A percentile compares a stretch with the other conserved stretches of the same genome.
Conservation (phyloP, 1,140 invertebrate genomes). For the Nasonia vitripennis region DNA sequence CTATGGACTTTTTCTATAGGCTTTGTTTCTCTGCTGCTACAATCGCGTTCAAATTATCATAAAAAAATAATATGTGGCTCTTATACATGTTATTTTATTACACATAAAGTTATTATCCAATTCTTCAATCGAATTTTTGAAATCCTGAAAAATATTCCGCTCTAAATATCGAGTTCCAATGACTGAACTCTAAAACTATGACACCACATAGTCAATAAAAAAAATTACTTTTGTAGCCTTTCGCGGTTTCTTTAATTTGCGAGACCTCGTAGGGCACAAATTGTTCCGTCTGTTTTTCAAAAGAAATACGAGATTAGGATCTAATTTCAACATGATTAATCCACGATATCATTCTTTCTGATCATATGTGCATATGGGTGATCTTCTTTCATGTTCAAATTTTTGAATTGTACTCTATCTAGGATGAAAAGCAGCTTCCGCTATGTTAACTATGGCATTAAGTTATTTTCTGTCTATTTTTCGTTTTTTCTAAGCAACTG, state of each 20-base stretch:
- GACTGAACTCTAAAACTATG: background rate
- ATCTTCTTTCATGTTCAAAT: background rate
- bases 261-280: background rate
- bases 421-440: background rate
- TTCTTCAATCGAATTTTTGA: background rate
- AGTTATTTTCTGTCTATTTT: background rate
- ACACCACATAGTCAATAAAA: background rate
- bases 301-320: background rate
- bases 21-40: background rate
- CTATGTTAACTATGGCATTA: constrained; percentile 36
- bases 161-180: background rate
- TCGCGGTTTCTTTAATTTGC: background rate
- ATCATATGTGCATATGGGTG: background rate
- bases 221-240: background rate
- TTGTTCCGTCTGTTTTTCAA: constrained; percentile 7
- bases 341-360: constrained; percentile 1
- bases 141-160: background rate
- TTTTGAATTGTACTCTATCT: constrained; percentile 5
- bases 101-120: background rate
- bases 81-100: no score
- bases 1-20: background rate
- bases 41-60: background rate
- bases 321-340: background rate
- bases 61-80: background rate
- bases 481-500: constrained; percentile 2